phyloP scores from a whole-genome alignment of 1,140 invertebrate genomes.

The Drosophila athabasca region DNA sequence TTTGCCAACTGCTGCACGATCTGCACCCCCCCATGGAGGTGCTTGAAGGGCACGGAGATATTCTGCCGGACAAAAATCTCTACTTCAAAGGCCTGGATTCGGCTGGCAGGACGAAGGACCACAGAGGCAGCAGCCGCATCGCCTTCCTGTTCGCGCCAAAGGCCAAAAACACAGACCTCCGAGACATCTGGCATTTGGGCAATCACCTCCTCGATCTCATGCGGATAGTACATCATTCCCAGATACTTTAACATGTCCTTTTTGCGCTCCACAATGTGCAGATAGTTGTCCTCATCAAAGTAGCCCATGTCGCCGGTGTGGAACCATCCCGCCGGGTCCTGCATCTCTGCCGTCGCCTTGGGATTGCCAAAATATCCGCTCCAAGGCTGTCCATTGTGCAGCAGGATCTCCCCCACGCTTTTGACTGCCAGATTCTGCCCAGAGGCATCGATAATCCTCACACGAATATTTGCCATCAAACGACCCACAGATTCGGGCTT shows the following conservation, averaged over 20 bases:
- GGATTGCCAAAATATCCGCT: constrained; percentile 75
- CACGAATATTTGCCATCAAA: constrained; percentile 49
- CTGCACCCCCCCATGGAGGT: constrained; percentile 34
- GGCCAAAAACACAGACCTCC: constrained; percentile 78
- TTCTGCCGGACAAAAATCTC: constrained; percentile 44
- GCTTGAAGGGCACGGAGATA: constrained; percentile 38
- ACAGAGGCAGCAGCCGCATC: constrained; percentile 79
- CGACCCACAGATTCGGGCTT: constrained; percentile 69
- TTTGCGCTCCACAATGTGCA: constrained; percentile 86
- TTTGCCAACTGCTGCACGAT: constrained; percentile 45
- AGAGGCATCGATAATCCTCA: constrained; percentile 76
- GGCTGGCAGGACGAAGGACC: constrained; percentile 48
- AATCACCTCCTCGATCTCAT: constrained; percentile 77
- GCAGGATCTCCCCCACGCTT: constrained; percentile 67
- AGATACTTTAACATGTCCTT: constrained; percentile 86
- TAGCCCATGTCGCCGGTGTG: constrained; percentile 88
- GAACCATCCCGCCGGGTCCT: constrained; percentile 86
- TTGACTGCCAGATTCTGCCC: constrained; percentile 54
- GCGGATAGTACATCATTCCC: constrained; percentile 82
- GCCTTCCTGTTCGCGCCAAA: constrained; percentile 72
- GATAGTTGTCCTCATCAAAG: constrained; percentile 85
- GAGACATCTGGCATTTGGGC: constrained; percentile 68
- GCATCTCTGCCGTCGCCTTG: constrained; percentile 62
- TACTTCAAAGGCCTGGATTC: constrained; percentile 26
- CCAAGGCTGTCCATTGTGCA: constrained; percentile 64